phyloP scores from a whole-genome alignment of 2,113 vertebrate genomes.

The Chloropsis cyanopogon region DNA sequence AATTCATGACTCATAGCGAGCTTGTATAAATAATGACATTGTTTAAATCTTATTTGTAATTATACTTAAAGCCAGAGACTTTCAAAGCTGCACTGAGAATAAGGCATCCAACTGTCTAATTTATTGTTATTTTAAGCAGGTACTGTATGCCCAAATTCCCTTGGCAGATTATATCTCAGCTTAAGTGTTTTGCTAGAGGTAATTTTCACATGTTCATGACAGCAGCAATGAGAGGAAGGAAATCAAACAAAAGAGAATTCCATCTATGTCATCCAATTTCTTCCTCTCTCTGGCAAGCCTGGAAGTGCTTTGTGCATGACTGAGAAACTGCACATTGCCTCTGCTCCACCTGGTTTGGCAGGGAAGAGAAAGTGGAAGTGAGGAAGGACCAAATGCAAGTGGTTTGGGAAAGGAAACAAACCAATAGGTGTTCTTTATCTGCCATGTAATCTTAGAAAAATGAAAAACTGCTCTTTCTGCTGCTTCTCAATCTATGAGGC shows the following conservation, averaged over 20 bases:
- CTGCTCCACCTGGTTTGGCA: neutral
- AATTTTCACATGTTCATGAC: slow-evolving; percentile 33
- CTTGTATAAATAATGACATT: slow-evolving; percentile 15
- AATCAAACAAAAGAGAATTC: slow-evolving; percentile 45
- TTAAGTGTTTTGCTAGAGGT: slow-evolving; percentile 48
- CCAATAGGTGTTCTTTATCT: neutral
- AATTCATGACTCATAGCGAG: neutral
- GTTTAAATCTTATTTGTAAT: slow-evolving; percentile 53
- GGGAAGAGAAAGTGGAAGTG: neutral
- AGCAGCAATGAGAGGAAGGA: slow-evolving; percentile 40
- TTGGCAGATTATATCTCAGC: slow-evolving; percentile 42
- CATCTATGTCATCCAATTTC: neutral
- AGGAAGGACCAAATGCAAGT: neutral
- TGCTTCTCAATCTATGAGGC: neutral
- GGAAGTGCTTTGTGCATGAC: neutral
- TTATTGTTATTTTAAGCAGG: slow-evolving; percentile 61
- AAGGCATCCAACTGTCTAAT: slow-evolving; percentile 22
- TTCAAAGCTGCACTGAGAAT: slow-evolving; percentile 12
- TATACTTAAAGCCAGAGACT: slow-evolving; percentile 12
- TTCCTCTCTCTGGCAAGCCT: neutral
- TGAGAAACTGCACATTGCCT: neutral
- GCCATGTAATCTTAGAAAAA: neutral
- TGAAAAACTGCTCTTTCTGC: neutral
- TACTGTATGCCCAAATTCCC: slow-evolving; percentile 34
- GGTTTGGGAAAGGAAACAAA: neutral